Evolutionary conservation across 2,888 invertebrate genomes (phyloP), one percentile per base, ranked within the genome.

Genomic region (Hydriomena furcata): DNA sequence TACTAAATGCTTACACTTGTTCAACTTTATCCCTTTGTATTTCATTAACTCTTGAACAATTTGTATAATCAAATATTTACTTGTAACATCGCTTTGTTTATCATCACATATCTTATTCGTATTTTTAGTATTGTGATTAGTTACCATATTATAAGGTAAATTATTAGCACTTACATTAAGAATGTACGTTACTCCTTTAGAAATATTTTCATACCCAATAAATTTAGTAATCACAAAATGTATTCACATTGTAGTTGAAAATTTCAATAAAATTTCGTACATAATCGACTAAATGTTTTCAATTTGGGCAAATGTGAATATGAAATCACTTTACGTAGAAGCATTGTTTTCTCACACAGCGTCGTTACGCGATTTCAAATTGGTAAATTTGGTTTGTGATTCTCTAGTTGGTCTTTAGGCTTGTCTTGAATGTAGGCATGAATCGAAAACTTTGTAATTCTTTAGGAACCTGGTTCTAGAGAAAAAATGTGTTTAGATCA

Each of bases 371-470:
- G 47, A 43, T 24, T 41, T 51, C 10, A 40, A 48, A 28, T 43
- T 27, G 21, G 46, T 49, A 50, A 54, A 59, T 61, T 66, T 68
- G 61, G 62, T 64, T 57, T 71, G 48, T 63, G 65, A 78, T 63
- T 76, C 83, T 82, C 86, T 83, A 71, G 81, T 87, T 89, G 88
- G 89, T 89, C 88, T 88, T 89, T 88, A 84, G 88, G 87, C 63
- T 68, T 30, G 68, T 67, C 63, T n/a, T n/a, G 61, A 54, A 55
- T 53, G n/a, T n/a, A n/a, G 76, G 84, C 84, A 84, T 84, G 84
- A 57, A 53, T 45, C 42, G 17, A 40, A 12, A 28, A 41, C 27
- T 34, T 38, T 27, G 30, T 46, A 35, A 38, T 24, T 13, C 31
- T 13, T 35, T 24, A 35, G 5, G 27, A 34, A 27, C 27, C 27